phyloP scores from a whole-genome alignment of 2,113 vertebrate species.

The Cinclus mexicanus region DNA sequence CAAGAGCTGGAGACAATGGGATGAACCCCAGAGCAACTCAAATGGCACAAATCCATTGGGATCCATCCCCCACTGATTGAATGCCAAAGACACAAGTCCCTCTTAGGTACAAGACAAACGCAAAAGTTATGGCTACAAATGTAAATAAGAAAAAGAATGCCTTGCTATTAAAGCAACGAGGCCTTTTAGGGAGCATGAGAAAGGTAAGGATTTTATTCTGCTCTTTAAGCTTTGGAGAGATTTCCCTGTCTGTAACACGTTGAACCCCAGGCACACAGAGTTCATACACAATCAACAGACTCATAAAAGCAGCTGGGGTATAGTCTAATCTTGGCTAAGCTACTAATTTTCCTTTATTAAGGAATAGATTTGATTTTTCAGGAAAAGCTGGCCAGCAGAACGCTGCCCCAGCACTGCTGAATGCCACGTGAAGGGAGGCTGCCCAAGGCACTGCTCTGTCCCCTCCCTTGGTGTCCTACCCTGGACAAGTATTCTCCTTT shows the following conservation, averaged over 20 bases:
- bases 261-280: not conserved
- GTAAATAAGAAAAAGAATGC: not conserved
- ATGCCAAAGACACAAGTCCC: not conserved
- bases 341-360: not conserved
- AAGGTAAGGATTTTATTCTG: not conserved
- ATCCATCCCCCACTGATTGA: not conserved
- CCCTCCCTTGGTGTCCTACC: not conserved
- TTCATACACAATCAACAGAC: not conserved
- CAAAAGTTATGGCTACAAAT: not conserved
- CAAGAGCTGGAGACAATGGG: not conserved
- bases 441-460: not conserved
- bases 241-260: not conserved
- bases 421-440: not conserved
- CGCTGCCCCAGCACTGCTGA: not conserved
- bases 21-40: not conserved
- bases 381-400: not conserved
- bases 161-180: not conserved
- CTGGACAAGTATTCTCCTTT: constrained; percentile 42
- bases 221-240: not conserved
- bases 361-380: not conserved
- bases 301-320: not conserved
- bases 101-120: accelerated
- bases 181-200: not conserved
- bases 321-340: not conserved
- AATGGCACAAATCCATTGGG: not conserved